Percentiles rank a stretch among this genome's conserved stretches.
phyloP scores from a whole-genome alignment of 2,888 invertebrate genomes.

The Philereme transversata region DNA sequence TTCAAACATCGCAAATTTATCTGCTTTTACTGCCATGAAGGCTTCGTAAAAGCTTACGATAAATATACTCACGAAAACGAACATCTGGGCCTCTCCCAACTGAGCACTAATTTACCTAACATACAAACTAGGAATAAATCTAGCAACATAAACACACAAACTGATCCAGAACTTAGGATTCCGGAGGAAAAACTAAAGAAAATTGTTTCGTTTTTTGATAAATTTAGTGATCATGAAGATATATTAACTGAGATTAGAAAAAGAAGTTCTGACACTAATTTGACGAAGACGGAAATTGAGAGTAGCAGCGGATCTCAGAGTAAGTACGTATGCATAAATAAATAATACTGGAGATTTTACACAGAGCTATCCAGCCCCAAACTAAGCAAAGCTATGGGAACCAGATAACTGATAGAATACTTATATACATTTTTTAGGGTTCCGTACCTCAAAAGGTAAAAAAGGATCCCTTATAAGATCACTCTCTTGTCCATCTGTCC shows the following conservation, averaged over 20 bases:
- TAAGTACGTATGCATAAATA: not conserved
- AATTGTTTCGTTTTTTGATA: conserved; percentile 75
- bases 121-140: conserved; percentile 46
- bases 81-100: conserved; percentile 65
- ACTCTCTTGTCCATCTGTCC: too few species aligned
- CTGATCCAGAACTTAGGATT: conserved; percentile 58
- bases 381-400: too few species aligned
- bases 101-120: conserved; percentile 39
- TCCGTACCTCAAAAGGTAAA: too few species aligned
- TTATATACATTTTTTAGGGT: too few species aligned
- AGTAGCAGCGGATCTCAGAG: conserved; percentile 1
- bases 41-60: conserved; percentile 61
- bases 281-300: conserved; percentile 40
- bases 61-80: conserved; percentile 68
- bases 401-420: too few species aligned
- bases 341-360: too few species aligned
- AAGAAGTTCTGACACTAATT: conserved; percentile 52
- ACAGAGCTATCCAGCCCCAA: too few species aligned
- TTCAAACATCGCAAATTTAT: conserved; percentile 60
- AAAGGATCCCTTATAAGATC: too few species aligned
- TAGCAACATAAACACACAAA: conserved; percentile 60
- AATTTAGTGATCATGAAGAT: conserved; percentile 59
- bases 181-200: conserved; percentile 72
- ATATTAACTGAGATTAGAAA: conserved; percentile 57
- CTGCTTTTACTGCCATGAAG: conserved; percentile 76